These are phyloP conservation scores for Onychomys arenicola DNA, from an alignment of 2,797 vertebrate species.

Conservation along the genomic window DNA sequence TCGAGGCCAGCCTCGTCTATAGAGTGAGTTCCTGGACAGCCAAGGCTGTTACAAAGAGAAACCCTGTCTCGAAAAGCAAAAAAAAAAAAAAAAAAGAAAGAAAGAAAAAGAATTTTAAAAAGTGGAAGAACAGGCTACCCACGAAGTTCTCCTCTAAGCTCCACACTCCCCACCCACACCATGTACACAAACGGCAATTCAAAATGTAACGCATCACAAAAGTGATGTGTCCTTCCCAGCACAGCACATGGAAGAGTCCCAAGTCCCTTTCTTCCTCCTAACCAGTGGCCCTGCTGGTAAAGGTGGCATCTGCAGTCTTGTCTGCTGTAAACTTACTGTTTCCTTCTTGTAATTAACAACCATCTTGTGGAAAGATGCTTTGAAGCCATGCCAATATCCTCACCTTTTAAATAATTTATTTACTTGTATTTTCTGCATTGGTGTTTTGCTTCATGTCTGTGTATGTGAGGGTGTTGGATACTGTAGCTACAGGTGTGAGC, in stretches of 20 bases:
- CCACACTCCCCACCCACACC: background rate
- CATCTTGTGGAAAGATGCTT: background rate
- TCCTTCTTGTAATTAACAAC: constrained; percentile 28
- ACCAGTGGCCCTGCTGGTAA: background rate
- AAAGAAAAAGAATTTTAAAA: no score
- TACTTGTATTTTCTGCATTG: background rate
- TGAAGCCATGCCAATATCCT: constrained; percentile 20
- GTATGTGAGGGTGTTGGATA: background rate
- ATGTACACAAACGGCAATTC: background rate
- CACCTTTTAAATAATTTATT: background rate
- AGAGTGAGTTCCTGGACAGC: no score
- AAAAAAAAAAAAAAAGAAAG: no score
- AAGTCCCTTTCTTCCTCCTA: background rate
- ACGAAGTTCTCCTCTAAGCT: background rate
- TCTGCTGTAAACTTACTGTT: background rate
- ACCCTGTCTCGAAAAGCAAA: no score
- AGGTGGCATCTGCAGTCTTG: background rate
- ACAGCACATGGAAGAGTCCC: background rate
- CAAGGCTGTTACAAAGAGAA: no score
- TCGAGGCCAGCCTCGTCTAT: no score
- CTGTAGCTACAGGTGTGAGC: background rate
- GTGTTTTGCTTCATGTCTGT: background rate
- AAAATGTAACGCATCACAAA: background rate
- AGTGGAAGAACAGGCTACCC: background rate
- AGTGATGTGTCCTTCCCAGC: background rate